These are phyloP conservation scores for Acanthosepion pharaonis DNA, from an alignment of 2,888 invertebrate genomes.

Conservation along the genomic window DNA sequence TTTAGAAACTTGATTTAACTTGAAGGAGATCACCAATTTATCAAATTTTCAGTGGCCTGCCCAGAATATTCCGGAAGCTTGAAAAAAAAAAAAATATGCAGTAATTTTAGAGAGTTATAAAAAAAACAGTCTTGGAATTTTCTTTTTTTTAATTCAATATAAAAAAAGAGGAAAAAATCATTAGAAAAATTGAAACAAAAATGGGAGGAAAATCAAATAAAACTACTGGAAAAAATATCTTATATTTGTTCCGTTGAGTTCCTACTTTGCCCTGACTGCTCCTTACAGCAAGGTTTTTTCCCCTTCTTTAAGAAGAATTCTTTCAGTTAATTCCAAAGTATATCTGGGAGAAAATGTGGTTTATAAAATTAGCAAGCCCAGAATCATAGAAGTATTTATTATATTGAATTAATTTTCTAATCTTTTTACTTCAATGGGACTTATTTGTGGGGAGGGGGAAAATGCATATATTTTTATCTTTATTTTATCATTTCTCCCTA, in stretches of 20 bases:
- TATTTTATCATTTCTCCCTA: neutral
- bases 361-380: constrained; percentile 22
- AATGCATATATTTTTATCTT: neutral
- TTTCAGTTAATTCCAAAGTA: neutral
- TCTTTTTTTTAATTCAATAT: constrained; percentile 1
- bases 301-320: neutral
- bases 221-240: neutral
- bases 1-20: constrained; percentile 23
- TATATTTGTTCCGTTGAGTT: neutral
- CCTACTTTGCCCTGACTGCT: neutral
- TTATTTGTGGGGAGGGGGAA: neutral
- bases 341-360: neutral
- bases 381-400: constrained; percentile 22
- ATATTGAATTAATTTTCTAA: constrained; percentile 8
- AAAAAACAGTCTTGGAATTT: neutral
- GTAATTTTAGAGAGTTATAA: neutral
- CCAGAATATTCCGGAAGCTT: constrained; percentile 9
- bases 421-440: neutral
- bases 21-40: constrained; percentile 23
- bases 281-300: neutral
- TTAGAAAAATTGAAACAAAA: neutral
- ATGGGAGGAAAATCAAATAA: neutral
- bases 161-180: neutral
- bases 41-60: neutral
- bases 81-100: neutral